Evolutionary conservation across 2,113 vertebrate genomes (phyloP), one percentile per base, ranked within the genome.

Genomic region (Daphoenositta chrysoptera): DNA sequence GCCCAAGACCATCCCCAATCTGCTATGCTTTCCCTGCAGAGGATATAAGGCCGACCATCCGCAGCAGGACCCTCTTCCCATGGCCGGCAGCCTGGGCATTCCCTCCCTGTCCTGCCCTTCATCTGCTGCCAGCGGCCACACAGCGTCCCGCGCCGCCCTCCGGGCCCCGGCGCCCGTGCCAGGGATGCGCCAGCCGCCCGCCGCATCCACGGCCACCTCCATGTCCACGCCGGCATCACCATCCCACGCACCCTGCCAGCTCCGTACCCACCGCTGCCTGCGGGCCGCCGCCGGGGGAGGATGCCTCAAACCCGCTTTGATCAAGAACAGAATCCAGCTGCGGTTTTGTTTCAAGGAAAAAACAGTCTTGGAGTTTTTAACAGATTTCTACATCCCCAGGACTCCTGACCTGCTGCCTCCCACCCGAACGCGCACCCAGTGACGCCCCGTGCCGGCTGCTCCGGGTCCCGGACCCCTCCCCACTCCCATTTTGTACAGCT

Each of bases 401-500:
- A 95, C 83, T 71, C 89, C 53, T 14, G 88, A 93, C 78, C 81
- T 17, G 39, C 75, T 22, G 73, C 87, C 71, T 92, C 60, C 83
- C 71, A 40, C 64, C 89, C 18, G 33, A 72, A 78, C 47, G 23
- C 11, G 37, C 6, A 26, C 90, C 77, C 79, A 72, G 81, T 51
- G 90, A 91, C 1, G 5, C 73, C 90, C 91, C 5, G 9, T 23
- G 63, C 83, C 40, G 24, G 77, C 89, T 83, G 78, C 91, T 92
- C 77, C 26, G 12, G 86, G 87, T 84, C 90, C 79, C 10, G 6
- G 86, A 76, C 37, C 83, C 93, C 47, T 82, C 54, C 82, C 73
- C 21, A 37, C 83, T 94, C 97, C 96, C 76, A 78, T 98, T 97
- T 97, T 97, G 97, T 97, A 98, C 96, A 97, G 97, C 97, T 93